A percentile compares a stretch with the other conserved stretches of the same genome.
Evolutionary conservation across 2,797 vertebrate genomes (phyloP).

Genomic region (Sarcophilus harrisii): DNA sequence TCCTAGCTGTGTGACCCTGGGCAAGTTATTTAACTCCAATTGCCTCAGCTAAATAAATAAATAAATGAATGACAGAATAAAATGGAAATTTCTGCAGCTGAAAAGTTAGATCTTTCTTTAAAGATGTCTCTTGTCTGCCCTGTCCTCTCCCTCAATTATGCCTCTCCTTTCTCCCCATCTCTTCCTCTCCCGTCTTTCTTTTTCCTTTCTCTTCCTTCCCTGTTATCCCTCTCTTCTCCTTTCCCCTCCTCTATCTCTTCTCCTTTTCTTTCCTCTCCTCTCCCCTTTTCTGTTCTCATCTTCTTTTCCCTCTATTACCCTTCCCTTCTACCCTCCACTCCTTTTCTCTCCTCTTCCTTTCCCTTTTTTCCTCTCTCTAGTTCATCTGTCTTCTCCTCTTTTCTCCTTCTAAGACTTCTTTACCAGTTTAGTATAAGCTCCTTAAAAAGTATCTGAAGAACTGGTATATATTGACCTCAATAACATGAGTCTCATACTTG

Average conservation of each 20-base stretch:
- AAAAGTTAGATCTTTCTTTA: background rate
- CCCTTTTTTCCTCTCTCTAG: no score
- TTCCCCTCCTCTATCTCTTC: fast-evolving
- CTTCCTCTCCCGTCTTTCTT: no score
- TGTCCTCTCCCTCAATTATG: background rate
- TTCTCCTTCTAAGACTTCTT: no score
- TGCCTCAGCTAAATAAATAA: no score
- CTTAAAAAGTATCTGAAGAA: background rate
- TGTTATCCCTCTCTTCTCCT: background rate
- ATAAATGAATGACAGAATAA: no score
- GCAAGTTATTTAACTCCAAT: no score
- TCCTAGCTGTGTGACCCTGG: no score
- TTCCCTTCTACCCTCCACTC: background rate
- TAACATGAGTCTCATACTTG: background rate
- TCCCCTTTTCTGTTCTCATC: no score
- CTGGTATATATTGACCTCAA: background rate
- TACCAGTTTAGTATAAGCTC: background rate
- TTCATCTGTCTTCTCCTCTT: background rate
- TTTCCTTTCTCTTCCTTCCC: no score
- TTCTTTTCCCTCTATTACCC: no score
- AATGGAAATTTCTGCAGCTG: background rate
- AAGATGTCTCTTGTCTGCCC: background rate
- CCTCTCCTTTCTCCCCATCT: background rate
- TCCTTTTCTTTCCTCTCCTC: no score
- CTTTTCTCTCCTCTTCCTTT: background rate